These are phyloP conservation scores for Macrocentrus cingulum DNA, from an alignment of 1,140 invertebrate genomes.

Conservation along the genomic window DNA sequence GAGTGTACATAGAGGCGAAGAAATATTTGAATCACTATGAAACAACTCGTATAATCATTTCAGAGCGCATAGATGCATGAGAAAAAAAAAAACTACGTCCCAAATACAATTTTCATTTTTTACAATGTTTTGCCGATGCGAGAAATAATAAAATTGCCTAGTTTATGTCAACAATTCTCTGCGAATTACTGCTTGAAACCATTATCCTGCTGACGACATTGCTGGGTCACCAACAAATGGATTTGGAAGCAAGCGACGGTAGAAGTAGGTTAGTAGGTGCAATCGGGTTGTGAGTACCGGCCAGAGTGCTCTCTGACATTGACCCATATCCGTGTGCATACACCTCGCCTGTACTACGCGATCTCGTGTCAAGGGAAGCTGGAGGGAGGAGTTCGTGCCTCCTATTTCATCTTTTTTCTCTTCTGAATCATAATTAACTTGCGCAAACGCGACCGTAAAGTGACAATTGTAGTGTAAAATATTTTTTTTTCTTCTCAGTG, in stretches of 20 bases:
- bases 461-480: too few species aligned
- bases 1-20: too few species aligned
- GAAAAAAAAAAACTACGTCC: not conserved
- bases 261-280: constrained; percentile 43
- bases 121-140: not conserved
- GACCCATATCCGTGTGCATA: constrained; percentile 38
- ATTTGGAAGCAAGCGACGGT: constrained; percentile 16
- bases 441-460: too few species aligned
- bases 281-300: constrained; percentile 36
- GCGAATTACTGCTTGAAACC: too few species aligned
- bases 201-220: not conserved
- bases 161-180: too few species aligned
- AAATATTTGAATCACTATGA: too few species aligned
- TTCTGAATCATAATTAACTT: not conserved
- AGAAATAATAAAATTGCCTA: not conserved
- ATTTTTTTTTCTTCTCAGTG: too few species aligned
- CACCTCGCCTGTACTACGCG: constrained; percentile 7
- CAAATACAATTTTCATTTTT: not conserved
- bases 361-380: constrained; percentile 15
- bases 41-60: too few species aligned
- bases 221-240: not conserved
- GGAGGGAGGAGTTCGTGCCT: not conserved
- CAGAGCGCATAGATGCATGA: too few species aligned
- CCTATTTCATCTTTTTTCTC: not conserved
- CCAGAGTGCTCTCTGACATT: constrained; percentile 37